phyloP scores from a whole-genome alignment of 1,140 invertebrate species.

The Vanessa tameamea region DNA sequence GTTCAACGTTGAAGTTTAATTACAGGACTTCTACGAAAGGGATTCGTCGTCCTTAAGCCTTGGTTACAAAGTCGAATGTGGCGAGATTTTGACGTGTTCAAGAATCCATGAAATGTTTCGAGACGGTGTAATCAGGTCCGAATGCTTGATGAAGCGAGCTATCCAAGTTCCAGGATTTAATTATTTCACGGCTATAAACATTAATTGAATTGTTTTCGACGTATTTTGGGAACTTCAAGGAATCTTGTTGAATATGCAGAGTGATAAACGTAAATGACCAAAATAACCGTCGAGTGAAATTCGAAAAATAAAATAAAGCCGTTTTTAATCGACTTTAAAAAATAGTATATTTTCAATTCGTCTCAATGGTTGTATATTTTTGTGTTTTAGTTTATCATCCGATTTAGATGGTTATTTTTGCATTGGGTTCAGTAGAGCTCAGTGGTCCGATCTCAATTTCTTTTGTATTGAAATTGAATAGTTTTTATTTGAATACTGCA shows the following conservation, averaged over 20 bases:
- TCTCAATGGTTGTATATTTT: too few relatives aligned
- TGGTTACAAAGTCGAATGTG: conserved; percentile 8
- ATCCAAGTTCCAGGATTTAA: conserved; percentile 59
- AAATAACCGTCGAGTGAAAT: too few relatives aligned
- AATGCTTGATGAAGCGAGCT: conserved; percentile 40
- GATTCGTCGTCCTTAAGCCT: background rate
- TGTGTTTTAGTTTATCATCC: too few relatives aligned
- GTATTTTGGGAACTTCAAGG: background rate
- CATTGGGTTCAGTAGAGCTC: too few relatives aligned
- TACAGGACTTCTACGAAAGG: conserved; percentile 43
- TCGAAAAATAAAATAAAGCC: too few relatives aligned
- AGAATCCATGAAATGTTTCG: conserved; percentile 6
- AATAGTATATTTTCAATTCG: too few relatives aligned
- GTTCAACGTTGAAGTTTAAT: conserved; percentile 54
- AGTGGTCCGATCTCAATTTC: too few relatives aligned
- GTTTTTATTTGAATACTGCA: too few relatives aligned
- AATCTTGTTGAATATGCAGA: background rate
- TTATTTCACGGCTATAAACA: conserved; percentile 56
- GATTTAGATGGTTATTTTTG: too few relatives aligned
- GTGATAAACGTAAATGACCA: background rate
- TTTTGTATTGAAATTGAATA: too few relatives aligned
- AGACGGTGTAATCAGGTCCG: conserved; percentile 50
- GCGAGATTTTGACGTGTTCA: conserved; percentile 3
- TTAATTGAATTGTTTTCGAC: conserved; percentile 38
- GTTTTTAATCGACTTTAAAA: too few relatives aligned